Evolutionary conservation across 2,797 vertebrate genomes (phyloP), one percentile per base, ranked within the genome.

Genomic region (Sebastes hopkinsi): DNA sequence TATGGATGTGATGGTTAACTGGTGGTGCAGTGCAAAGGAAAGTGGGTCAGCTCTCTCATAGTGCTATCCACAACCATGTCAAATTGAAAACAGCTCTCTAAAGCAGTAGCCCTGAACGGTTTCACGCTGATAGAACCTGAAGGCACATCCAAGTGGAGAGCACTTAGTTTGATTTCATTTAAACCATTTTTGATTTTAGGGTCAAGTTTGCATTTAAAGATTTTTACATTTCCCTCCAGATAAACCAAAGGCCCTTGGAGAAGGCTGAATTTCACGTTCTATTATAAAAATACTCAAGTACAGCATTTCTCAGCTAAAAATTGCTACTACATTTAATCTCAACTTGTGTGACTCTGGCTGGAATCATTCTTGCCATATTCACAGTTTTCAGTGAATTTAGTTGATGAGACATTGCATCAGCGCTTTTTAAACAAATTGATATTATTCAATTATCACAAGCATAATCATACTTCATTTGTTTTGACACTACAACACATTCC

Each of bases 1-100:
- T 79, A 77, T 89, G 88, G 59, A 66, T 77, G 8, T 61, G 73
- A 75, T 82, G 77, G 36, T 27, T 68, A 62, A 58, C 46, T 78
- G 82, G 50, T 76, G 75, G n/a, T 65, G 73, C 54, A 58, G n/a
- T 60, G 23, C 11, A 38, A 13, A 36, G 55, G 11, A 55, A 83
- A 73, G 67, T 68, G 36, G 75, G 87, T 89, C 77, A 75, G 4
- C 36, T 18, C 38, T 56, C 25, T 75, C 16, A 4, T 16, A 22
- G 18, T 12, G 8, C 6, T 22, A 8, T 66, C 6, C 64, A 66
- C 38, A 18, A 55, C 7, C 10, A 1, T 56, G 46, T 58, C 0
- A 55, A 58, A 79, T 25, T 60, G 29, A 29, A 81, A 84, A 36
- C 62, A 77, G 59, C 20, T 56, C 65, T 56, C 13, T 6, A 13